Evolutionary conservation across 1,140 invertebrate genomes (phyloP), one percentile per base, ranked within the genome.

Genomic region (Chymomyza costata): DNA sequence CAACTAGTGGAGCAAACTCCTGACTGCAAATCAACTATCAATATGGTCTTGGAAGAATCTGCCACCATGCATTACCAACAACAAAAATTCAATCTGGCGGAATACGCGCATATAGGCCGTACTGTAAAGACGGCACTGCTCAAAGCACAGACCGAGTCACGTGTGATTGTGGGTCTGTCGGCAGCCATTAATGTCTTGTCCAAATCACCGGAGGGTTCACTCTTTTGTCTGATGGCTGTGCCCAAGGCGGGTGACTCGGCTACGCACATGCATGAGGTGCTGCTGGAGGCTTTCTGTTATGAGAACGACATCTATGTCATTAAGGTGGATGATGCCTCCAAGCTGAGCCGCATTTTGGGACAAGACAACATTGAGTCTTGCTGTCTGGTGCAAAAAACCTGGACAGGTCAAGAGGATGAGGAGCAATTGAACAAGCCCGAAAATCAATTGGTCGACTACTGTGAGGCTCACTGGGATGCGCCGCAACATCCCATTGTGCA

Each of bases 271-370:
- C 90, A 91, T 66, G 89, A 89, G 65, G 90, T 91, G 2, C 83
- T 92, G 0, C 80, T 92, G n/a, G 89, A 91, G 65, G 91, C 91
- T 1, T 91, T 91, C 67, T 92, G 91, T 70, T 90, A 88, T 35
- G 91, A 91, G 73, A 91, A 91, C 54, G 90, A 89, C 58, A 92
- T 92, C 71, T 90, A 90, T 66, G 89, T 90, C 14, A 89, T 92
- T 54, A 90, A 91, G 86, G 90, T 86, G 34, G 89, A 90, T 65
- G 88, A 88, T 8, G 86, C 88, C 51, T 82, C 73, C 19, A 90
- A 89, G 61, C 56, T 90, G 45, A 87, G 87, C 63, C 87, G 84
- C 16, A 73, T 90, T 21, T 64, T 89, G 31, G 81, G 64, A 70
- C 87, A 56, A 83, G 85, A 81, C 62, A 82, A 65, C 54, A 63